These are phyloP conservation scores for Carcharodon carcharias DNA, from an alignment of 2,797 vertebrate genomes.

Conservation along the genomic window DNA sequence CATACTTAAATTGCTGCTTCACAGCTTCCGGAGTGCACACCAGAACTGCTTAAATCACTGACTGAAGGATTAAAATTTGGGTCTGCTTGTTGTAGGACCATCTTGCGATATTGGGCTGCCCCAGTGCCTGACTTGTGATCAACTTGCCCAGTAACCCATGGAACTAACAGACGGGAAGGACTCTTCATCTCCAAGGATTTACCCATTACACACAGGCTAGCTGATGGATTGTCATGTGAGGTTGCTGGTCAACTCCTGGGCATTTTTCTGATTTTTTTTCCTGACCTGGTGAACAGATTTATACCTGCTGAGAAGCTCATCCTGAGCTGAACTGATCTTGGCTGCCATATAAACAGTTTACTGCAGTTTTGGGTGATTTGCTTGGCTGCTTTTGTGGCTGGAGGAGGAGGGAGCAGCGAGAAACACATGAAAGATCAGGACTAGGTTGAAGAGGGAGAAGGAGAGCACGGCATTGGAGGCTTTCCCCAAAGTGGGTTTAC, in stretches of 20 bases:
- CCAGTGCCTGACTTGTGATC: neutral
- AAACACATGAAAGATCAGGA: neutral
- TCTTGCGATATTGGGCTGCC: neutral
- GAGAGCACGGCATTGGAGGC: neutral
- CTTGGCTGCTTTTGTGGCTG: neutral
- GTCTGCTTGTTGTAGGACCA: neutral
- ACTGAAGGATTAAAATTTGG: neutral
- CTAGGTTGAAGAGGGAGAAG: neutral
- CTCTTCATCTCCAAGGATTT: neutral
- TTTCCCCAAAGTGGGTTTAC: neutral
- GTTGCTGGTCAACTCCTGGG: neutral
- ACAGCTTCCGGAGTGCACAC: neutral
- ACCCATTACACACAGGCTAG: neutral
- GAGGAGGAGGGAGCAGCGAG: neutral
- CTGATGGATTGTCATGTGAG: neutral
- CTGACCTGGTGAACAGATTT: neutral
- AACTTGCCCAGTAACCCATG: neutral
- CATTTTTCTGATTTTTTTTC: neutral
- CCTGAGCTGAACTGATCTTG: neutral
- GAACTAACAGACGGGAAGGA: neutral
- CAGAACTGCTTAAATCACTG: neutral
- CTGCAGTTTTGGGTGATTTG: neutral
- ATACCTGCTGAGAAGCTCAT: neutral
- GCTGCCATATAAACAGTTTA: neutral
- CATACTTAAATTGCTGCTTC: neutral